These are phyloP conservation scores for Metridium senile DNA, from an alignment of 92 coral and sea anemone species.

Conservation along the genomic window DNA sequence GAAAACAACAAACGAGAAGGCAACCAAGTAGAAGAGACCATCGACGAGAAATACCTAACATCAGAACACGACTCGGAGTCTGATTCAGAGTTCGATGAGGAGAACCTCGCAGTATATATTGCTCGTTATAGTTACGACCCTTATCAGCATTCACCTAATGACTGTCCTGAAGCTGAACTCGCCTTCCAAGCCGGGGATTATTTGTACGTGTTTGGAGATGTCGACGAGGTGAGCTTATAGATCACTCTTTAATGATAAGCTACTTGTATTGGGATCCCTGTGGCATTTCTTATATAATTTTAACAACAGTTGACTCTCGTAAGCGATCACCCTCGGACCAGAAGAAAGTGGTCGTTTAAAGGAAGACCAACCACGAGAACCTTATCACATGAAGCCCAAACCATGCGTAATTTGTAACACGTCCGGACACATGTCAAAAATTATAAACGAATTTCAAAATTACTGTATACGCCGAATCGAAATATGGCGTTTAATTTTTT, in stretches of 20 bases:
- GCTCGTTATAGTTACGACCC: constrained; percentile 98
- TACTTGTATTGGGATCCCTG: neutral
- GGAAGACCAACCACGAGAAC: too few species aligned
- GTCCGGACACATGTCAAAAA: too few species aligned
- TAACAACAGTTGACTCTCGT: too few species aligned
- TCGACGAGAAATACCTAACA: constrained; percentile 49
- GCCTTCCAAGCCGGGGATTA: constrained; percentile 99
- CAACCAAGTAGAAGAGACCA: constrained; percentile 8
- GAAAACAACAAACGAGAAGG: constrained; percentile 5
- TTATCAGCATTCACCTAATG: constrained; percentile 89
- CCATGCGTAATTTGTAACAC: too few species aligned
- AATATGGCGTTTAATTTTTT: too few species aligned
- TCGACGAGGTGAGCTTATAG: constrained; percentile 96
- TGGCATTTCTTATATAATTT: too few species aligned
- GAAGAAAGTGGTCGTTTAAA: too few species aligned
- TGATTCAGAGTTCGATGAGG: constrained; percentile 44
- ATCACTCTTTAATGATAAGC: neutral
- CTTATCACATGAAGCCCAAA: too few species aligned
- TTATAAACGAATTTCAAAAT: too few species aligned
- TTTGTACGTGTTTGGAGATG: constrained; percentile 92
- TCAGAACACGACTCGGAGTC: constrained; percentile 17
- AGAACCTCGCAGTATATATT: constrained; percentile 84
- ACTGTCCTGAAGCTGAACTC: constrained; percentile 88
- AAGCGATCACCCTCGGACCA: too few species aligned
- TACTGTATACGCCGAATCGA: too few species aligned